phyloP scores from a whole-genome alignment of 2,113 vertebrate species.

The Ochotona princeps region DNA sequence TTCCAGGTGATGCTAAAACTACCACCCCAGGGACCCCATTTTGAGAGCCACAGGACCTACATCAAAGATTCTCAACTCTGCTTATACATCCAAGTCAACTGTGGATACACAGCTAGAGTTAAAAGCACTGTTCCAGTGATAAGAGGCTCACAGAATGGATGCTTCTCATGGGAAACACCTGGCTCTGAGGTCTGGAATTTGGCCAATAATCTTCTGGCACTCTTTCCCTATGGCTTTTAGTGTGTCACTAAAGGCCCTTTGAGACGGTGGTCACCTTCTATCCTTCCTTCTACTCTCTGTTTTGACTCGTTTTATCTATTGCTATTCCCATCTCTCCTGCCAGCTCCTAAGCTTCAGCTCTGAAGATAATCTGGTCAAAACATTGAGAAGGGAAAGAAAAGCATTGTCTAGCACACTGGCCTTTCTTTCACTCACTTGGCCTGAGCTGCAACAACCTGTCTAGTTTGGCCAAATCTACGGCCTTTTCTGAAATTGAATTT shows the following conservation, averaged over 20 bases:
- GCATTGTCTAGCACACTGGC: accelerated
- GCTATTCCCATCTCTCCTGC: background rate
- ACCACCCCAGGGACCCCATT: background rate
- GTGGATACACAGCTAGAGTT: background rate
- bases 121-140: background rate
- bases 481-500: background rate
- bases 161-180: background rate
- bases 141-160: background rate
- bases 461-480: background rate
- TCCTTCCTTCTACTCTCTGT: background rate
- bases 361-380: background rate
- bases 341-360: background rate
- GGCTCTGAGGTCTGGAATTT: background rate
- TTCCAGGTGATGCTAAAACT: background rate
- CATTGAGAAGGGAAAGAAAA: background rate
- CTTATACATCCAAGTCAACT: background rate
- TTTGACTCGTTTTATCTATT: background rate
- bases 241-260: background rate
- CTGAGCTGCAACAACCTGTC: background rate
- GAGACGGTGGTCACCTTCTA: background rate
- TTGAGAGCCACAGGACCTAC: background rate
- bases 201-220: background rate
- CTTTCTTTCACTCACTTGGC: background rate
- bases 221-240: background rate
- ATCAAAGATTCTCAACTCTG: background rate